These are phyloP conservation scores for Ochropleura leucogaster DNA, from an alignment of 2,888 invertebrate genomes.

Conservation along the genomic window DNA sequence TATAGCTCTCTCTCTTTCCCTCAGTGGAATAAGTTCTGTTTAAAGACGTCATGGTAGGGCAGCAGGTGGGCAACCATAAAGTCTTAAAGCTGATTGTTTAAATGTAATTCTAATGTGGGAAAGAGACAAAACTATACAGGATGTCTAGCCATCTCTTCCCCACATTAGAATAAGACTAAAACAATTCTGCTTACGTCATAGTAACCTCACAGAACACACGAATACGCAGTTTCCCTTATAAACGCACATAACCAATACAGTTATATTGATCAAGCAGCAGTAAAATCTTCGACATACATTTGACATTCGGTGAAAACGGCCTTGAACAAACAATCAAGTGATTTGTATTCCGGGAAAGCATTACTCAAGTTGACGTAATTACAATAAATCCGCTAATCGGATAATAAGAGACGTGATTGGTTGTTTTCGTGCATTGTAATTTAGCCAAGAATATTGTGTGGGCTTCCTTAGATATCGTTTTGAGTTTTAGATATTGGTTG, in stretches of 20 bases:
- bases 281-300: slow-evolving; percentile 31
- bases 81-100: too few relatives aligned
- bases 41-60: too few relatives aligned
- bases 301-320: slow-evolving; percentile 33
- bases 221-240: background rate
- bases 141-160: too few relatives aligned
- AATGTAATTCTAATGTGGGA: too few relatives aligned
- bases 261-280: slow-evolving; percentile 28
- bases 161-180: too few relatives aligned
- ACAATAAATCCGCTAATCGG: slow-evolving; percentile 34
- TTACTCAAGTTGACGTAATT: slow-evolving; percentile 39
- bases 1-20: too few relatives aligned
- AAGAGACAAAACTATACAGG: too few relatives aligned
- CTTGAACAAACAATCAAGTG: slow-evolving; percentile 39
- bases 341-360: slow-evolving; percentile 55
- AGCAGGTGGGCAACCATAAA: too few relatives aligned
- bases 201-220: too few relatives aligned
- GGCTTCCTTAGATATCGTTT: background rate
- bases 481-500: too few relatives aligned
- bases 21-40: too few relatives aligned
- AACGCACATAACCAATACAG: background rate
- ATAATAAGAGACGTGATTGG: slow-evolving; percentile 11
- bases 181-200: too few relatives aligned
- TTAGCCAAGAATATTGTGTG: slow-evolving; percentile 17
- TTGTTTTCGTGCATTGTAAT: slow-evolving; percentile 1